A percentile compares a stretch with the other conserved stretches of the same genome.
phyloP scores from a whole-genome alignment of 2,113 vertebrate species.

The Laticauda laticaudata region DNA sequence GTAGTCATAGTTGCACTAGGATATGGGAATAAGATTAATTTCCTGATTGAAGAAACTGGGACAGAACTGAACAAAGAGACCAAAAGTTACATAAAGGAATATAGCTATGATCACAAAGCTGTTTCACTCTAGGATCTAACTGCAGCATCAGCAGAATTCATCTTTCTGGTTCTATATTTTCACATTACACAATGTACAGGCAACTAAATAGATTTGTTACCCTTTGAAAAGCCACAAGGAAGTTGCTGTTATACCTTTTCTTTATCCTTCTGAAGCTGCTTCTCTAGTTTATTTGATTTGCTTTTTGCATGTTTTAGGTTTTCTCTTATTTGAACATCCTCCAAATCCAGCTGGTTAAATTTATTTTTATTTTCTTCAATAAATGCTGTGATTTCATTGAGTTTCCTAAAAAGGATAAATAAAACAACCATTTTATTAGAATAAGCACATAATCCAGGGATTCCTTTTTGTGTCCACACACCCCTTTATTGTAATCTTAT shows the following conservation, averaged over 20 bases:
- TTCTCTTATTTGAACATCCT: constrained; percentile 94
- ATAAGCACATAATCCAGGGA: constrained; percentile 1
- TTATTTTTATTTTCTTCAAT: constrained; percentile 89
- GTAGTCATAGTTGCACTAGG: neutral
- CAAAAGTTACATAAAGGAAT: neutral
- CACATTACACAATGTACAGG: neutral
- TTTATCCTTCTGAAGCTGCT: constrained; percentile 91
- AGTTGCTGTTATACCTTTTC: constrained; percentile 80
- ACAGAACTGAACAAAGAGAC: neutral
- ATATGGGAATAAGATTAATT: neutral
- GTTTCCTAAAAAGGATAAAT: constrained; percentile 74
- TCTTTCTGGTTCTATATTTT: neutral
- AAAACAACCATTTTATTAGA: constrained; percentile 13
- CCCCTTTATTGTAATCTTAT: neutral
- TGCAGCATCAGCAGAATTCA: neutral
- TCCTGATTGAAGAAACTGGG: neutral
- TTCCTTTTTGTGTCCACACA: neutral
- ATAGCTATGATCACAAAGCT: neutral
- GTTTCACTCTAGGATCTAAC: neutral
- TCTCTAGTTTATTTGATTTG: constrained; percentile 89
- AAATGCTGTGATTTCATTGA: constrained; percentile 81
- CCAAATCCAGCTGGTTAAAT: constrained; percentile 90
- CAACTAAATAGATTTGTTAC: neutral
- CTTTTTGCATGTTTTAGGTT: constrained; percentile 88
- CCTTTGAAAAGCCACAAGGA: neutral